Evolutionary conservation across 2,888 invertebrate genomes (phyloP), one percentile per base, ranked within the genome.

Genomic region (Octonoba sinensis): DNA sequence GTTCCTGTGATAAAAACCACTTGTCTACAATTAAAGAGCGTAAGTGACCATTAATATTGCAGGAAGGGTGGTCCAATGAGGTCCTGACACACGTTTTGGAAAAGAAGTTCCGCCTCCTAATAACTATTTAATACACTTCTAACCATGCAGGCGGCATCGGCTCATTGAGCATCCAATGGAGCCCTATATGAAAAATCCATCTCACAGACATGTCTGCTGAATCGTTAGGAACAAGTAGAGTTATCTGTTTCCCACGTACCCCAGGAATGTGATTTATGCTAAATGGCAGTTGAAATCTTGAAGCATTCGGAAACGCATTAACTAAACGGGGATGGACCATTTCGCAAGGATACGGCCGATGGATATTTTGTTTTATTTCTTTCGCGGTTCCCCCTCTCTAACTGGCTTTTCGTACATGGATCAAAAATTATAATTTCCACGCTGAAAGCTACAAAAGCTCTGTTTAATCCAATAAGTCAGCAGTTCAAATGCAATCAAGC

Each of bases 91-190:
- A 36, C 36, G 36, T 36, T 46, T 18, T 6, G 56, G 13, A 18
- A 16, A 60, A 20, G 22, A 47, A 20, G 49, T 46, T 49, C 60
- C 69, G 62, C 77, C 77, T 62, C 65, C 64, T 78, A 78, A 78
- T 78, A 78, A 78, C 78, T 78, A 72, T 78, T 78, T 71, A 78
- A 78, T 78, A 78, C 71, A 72, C 78, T 46, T 65, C 71, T 72
- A 72, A 78, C 71, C 78, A 66, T 70, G 77, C 77, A 70, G 18
- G 69, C 56, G 20, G 22, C 22, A 46, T 46, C 72, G 78, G 57
- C 54, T 78, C 78, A 78, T 78, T 78, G 78, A 49, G 46, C 71
- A 64, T 57, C 57, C 78, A 78, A 78, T 78, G 78, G 71, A 54
- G 65, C 71, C 18, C 47, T 27, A 47, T 36, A 70, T 70, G 70